Base-by-base conservation (phyloP, 2,888 invertebrate genomes). In the Pheosia tremula region DNA sequence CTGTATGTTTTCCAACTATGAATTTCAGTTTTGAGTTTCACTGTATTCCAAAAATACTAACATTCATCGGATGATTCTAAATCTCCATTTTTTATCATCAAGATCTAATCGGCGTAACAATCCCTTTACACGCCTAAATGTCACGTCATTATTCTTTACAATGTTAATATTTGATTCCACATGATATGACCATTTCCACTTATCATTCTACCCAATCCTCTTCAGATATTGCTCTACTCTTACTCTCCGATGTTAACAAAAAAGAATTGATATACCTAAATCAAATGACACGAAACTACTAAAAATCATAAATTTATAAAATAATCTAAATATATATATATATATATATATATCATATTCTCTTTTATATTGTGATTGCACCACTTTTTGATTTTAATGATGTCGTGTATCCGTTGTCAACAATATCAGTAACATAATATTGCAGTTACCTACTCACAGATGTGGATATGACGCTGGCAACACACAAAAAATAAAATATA, bases 1-100 rank as follows among this genome's bases (percentile, higher is more conserved):
- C 80, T 78, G 79, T 83, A 79, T 80, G 80, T 78, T 76, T 62
- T 79, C 72, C 79, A 80, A 83, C 81, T 83, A 71, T 74, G 70
- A 85, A 81, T 83, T 86, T 24, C 82, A 11, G 38, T 13, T n/a
- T 10, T 80, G 80, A 80, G 81, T 82, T 81, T 82, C 81, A 85
- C 78, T 87, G 91, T 91, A 92, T 92, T 93, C 92, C 89, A 83
- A 82, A 92, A 91, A 93, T 91, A 92, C 92, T 82, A 85, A 86
- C 80, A 78, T 81, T 80, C 83, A 83, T 81, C 80, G 83, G 89
- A 89, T 91, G 93, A 93, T 92, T 93, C 88, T 87, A 82, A 92
- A 93, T 88, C 92, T 88, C 87, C 90, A 78, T 80, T 82, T 85
- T 85, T 84, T 83, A 81, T 85, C 80, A 82, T 80, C 84, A 85